Evolutionary conservation across 2,888 invertebrate genomes (phyloP), one percentile per base, ranked within the genome.

Genomic region (Troides helena): DNA sequence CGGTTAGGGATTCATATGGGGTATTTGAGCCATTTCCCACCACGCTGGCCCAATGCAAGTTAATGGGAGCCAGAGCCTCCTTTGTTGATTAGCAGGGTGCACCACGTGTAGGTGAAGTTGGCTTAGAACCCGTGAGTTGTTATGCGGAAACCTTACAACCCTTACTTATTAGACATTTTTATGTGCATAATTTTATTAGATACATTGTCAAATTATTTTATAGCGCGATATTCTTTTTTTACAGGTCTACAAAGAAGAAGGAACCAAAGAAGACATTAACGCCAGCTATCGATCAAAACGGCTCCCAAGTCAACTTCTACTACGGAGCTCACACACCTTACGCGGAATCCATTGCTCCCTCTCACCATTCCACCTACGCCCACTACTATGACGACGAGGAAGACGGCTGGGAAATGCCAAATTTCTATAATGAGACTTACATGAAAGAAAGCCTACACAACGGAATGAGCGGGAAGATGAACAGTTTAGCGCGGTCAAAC

Each of bases 321-420:
- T 98, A 98, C 84, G 98, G 98, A 73, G 98, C 98, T 1, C 97
- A 97, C 68, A 98, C 98, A 7, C 98, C 98, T 0, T 98, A 98
- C 89, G 98, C 98, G 64, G 98, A 98, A 85, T 98, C 97, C 68
- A 98, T 98, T 77, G 98, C 98, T 0, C 98, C 98, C 1, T 98
- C 98, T 8, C 98, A 98, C 87, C 98, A 98, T 83, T 98, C 98
- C 63, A 98, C 98, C 0, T 98, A 98, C 86, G 98, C 98, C 5
- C 98, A 98, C 85, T 98, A 98, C 86, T 98, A 98, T 79, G 98
- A 98, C 83, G 98, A 98, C 78, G 98, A 98, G 83, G 98, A 98
- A 87, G 98, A 98, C 80, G 98, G 98, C 62, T 98, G 98, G 98
- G 98, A 98, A 85, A 98, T 98, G 98, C 98, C 98, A 0, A 98